These are phyloP conservation scores for Indicator indicator DNA, from an alignment of 2,113 vertebrate genomes.

Conservation along the genomic window DNA sequence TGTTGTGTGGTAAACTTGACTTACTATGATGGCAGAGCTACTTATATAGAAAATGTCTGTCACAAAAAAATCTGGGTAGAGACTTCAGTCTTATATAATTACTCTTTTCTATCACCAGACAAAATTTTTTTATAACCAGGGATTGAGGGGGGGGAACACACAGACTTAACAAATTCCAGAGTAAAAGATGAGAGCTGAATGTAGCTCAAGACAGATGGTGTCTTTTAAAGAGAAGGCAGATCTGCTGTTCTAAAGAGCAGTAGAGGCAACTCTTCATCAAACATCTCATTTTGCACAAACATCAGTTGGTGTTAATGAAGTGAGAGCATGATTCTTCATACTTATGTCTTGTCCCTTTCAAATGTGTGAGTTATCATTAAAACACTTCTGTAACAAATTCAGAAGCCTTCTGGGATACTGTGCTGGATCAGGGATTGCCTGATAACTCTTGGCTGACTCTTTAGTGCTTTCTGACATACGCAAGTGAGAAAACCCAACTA, in stretches of 20 bases:
- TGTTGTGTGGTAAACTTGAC: background rate
- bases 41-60: background rate
- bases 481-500: background rate
- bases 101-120: background rate
- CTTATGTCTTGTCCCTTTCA: background rate
- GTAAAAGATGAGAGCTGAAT: background rate
- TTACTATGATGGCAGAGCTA: background rate
- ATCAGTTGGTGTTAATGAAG: background rate
- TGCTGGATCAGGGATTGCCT: background rate
- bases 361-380: background rate
- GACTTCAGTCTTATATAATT: background rate
- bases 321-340: background rate
- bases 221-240: background rate
- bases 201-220: background rate
- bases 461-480: background rate
- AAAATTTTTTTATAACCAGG: background rate
- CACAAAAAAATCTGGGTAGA: background rate
- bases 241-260: background rate
- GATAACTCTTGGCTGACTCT: background rate
- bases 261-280: background rate
- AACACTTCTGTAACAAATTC: background rate
- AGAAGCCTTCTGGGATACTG: background rate
- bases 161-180: background rate
- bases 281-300: background rate
- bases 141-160: no score